Evolutionary conservation across 1,140 invertebrate species (phyloP), one percentile per base, ranked within the genome.

Genomic region (Venustaconcha ellipsiformis): DNA sequence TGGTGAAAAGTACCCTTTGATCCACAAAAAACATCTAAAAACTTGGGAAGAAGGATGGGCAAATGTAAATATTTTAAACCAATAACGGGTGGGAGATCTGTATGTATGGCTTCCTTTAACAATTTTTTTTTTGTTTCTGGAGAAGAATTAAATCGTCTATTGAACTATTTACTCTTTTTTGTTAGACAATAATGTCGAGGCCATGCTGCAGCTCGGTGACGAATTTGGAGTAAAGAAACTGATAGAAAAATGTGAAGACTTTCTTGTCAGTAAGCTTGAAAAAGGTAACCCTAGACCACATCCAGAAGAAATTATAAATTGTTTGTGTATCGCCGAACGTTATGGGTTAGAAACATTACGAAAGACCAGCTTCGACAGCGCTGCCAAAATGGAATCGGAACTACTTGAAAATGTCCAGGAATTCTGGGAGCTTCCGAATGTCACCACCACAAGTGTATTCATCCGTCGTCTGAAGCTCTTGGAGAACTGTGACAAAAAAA

Each of bases 361-460:
- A 23, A 76, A 71, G 48, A 63, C 60, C 12, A 65, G 68, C 1
- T 71, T 71, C 18, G 67, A 76, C 26, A 70, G 68, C 57, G 74
- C 74, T 18, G 74, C 74, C 5, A 71, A 66, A 71, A 76, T 57
- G 15, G 63, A 60, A n/a, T 76, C 74, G 12, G 69, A 71, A 56
- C 23, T 71, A 56, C 63, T 76, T 2, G 74, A 76, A 55, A 76
- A 76, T 57, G 69, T 76, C 26, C 74, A 63, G 17, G 74, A 70
- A 15, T 76, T 76, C 69, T 76, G 74, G 74, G 63, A 76, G 4
- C 56, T 76, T 23, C 74, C 74, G 11, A 8, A 62, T 17, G 74
- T 76, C 12, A 76, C 74, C 5, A 76, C 74, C 55, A 76, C 74
- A 55, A 76, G 69, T 67, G 68, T 76, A 48, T 76, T 76, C 57